phyloP scores from a whole-genome alignment of 1,140 invertebrate genomes.

The Drosophila miranda region DNA sequence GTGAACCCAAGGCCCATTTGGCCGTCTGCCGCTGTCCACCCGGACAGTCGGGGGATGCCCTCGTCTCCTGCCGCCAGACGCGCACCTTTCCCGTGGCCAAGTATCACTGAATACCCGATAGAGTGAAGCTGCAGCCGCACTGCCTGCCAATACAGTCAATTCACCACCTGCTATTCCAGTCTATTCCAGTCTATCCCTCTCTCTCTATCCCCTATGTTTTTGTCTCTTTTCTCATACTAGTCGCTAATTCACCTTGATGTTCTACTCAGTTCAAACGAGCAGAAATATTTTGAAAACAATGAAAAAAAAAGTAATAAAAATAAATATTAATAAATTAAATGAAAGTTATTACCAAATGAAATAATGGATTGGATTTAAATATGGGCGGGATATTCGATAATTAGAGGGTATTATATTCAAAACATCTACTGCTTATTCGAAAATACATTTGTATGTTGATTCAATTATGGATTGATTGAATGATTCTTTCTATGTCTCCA shows the following conservation, averaged over 20 bases:
- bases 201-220: conserved; percentile 8
- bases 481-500: background rate
- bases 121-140: conserved; percentile 43
- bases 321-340: conserved; percentile 24
- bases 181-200: background rate
- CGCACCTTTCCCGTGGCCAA: conserved; percentile 78
- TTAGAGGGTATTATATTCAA: no score
- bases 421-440: no score
- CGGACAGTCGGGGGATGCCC: conserved; percentile 90
- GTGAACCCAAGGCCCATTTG: conserved; percentile 85
- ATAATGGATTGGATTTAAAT: background rate
- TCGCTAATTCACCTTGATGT: conserved; percentile 38
- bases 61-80: conserved; percentile 82
- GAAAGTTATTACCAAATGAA: background rate
- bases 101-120: conserved; percentile 57
- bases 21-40: conserved; percentile 92
- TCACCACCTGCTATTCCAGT: background rate
- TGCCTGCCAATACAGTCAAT: conserved; percentile 54
- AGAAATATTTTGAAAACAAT: conserved; percentile 19
- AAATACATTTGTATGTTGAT: no score
- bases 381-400: no score
- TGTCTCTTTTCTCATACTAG: conserved; percentile 27
- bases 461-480: no score
- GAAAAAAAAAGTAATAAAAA: conserved; percentile 23
- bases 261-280: conserved; percentile 6